A percentile compares a stretch with the other conserved stretches of the same genome.
These are phyloP conservation scores for Cephus pygmeus DNA, from an alignment of 2,888 invertebrate genomes.

Conservation along the genomic window DNA sequence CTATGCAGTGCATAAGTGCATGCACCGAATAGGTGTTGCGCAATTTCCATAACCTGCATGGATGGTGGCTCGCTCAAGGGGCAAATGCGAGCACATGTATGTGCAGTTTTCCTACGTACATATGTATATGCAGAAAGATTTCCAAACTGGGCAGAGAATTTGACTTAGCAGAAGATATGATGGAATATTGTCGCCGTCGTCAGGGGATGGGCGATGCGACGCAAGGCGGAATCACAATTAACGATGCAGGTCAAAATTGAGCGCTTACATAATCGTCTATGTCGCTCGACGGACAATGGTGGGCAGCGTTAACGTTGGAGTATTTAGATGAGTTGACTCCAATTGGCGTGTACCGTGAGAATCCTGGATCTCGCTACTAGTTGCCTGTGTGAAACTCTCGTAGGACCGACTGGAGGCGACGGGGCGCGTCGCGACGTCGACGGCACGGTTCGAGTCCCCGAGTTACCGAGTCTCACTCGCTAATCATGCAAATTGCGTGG, in stretches of 20 bases:
- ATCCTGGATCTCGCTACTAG: constrained; percentile 38
- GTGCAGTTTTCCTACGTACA: neutral
- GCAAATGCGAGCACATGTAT: neutral
- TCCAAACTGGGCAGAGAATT: no score
- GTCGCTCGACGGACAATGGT: constrained; percentile 34
- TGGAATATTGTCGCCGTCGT: no score
- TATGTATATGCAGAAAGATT: neutral
- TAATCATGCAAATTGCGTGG: constrained; percentile 49
- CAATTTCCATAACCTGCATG: neutral
- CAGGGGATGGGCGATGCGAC: no score
- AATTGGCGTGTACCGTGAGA: constrained; percentile 64
- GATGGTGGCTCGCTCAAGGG: neutral
- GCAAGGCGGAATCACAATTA: constrained; percentile 1
- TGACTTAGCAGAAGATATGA: no score
- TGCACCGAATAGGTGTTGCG: neutral
- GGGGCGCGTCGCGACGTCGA: neutral
- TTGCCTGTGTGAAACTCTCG: no score
- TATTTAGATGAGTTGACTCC: constrained; percentile 66
- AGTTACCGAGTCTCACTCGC: constrained; percentile 5
- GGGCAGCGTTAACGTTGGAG: constrained; percentile 45
- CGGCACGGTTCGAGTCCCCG: neutral
- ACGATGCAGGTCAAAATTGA: neutral
- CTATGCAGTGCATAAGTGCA: neutral
- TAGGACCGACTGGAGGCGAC: no score
- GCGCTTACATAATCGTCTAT: constrained; percentile 1